Conservation (phyloP, 2,113 vertebrate species). For the Ochotona princeps region DNA sequence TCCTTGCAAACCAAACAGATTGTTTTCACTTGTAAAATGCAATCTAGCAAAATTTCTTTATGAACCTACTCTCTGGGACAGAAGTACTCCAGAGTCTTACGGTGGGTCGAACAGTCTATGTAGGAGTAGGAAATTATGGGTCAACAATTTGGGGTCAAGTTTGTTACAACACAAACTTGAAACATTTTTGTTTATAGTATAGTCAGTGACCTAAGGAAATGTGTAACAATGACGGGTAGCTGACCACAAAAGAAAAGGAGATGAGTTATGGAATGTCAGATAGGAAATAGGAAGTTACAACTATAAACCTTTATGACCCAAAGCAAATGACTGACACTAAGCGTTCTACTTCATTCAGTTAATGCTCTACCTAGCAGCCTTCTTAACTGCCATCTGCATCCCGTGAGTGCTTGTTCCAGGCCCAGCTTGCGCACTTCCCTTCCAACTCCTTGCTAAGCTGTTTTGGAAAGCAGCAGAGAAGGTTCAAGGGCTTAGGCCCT, state of each 20-base stretch:
- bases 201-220: background rate
- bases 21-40: constrained; percentile 67
- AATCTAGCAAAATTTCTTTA: constrained; percentile 71
- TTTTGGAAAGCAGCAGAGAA: no score
- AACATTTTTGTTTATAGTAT: constrained; percentile 7
- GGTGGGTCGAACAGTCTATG: background rate
- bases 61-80: constrained; percentile 39
- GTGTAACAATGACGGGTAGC: background rate
- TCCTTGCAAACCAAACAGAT: constrained; percentile 64
- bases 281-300: background rate
- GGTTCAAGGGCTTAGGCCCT: no score
- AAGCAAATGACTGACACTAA: background rate
- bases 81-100: constrained; percentile 43
- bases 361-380: no score
- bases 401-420: no score
- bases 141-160: no score
- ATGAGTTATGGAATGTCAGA: background rate
- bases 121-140: constrained; percentile 42
- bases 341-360: background rate
- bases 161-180: background rate
- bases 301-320: constrained; percentile 7
- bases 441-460: no score
- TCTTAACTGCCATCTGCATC: no score
- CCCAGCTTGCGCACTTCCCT: no score
- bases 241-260: background rate